These are phyloP conservation scores for Leptogaster cylindrica DNA, from an alignment of 2,888 invertebrate species.

Conservation along the genomic window DNA sequence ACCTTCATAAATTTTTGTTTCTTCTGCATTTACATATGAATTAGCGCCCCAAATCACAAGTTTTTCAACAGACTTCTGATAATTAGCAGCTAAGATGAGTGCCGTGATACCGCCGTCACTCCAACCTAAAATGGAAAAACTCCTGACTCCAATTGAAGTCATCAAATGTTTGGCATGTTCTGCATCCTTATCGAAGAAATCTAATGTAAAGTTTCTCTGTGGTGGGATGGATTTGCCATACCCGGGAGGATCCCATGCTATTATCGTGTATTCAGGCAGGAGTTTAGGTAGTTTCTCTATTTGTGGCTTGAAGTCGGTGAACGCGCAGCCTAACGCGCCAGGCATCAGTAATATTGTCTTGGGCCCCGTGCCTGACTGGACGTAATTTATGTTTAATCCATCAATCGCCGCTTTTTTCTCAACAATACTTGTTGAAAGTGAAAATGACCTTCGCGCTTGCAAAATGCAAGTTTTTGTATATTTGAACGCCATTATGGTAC, in stretches of 20 bases:
- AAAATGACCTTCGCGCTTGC: background rate
- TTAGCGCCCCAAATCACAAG: conserved; percentile 81
- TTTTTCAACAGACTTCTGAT: conserved; percentile 72
- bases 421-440: conserved; percentile 40
- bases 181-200: conserved; percentile 81
- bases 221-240: conserved; percentile 86
- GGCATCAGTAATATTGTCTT: conserved; percentile 73
- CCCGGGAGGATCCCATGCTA: conserved; percentile 85
- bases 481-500: too few species aligned
- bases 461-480: background rate
- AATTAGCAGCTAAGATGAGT: conserved; percentile 76
- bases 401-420: conserved; percentile 71
- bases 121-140: conserved; percentile 85
- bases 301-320: conserved; percentile 84
- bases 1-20: conserved; percentile 71
- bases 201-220: conserved; percentile 69
- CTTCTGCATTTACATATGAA: conserved; percentile 74
- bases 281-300: conserved; percentile 66
- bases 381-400: conserved; percentile 68
- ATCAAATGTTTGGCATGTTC: conserved; percentile 73
- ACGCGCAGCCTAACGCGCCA: conserved; percentile 80
- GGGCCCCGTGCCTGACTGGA: conserved; percentile 64
- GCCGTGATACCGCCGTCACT: conserved; percentile 86
- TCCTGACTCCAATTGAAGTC: conserved; percentile 70
- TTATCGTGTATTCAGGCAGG: conserved; percentile 56